Percentiles rank a stretch among this genome's conserved stretches.
phyloP scores from a whole-genome alignment of 2,113 vertebrate species.

The Ariopsis seemanni region DNA sequence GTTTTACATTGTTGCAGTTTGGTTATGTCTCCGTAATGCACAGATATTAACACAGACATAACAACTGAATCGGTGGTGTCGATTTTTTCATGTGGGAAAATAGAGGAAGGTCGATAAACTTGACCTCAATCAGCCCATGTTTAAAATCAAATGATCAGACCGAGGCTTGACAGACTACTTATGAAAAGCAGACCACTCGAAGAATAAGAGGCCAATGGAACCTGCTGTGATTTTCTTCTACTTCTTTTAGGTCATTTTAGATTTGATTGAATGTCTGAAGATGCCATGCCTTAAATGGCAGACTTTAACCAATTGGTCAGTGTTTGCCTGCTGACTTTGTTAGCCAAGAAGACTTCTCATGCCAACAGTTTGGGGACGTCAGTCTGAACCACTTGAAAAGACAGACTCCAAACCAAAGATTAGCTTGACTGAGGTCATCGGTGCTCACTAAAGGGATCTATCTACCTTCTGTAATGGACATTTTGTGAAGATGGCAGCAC shows the following conservation, averaged over 20 bases:
- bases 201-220: not conserved
- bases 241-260: not conserved
- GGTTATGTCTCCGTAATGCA: not conserved
- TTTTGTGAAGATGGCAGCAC: not conserved
- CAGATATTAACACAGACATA: not conserved
- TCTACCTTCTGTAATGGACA: not conserved
- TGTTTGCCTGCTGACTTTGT: too few relatives aligned
- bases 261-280: not conserved
- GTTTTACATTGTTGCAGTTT: not conserved
- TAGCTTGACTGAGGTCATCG: slow-evolving; percentile 34
- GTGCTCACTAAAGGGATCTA: not conserved
- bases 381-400: slow-evolving; percentile 26
- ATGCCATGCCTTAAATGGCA: not conserved
- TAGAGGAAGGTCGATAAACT: not conserved
- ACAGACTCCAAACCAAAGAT: not conserved
- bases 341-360: not conserved
- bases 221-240: not conserved
- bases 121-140: slow-evolving; percentile 15
- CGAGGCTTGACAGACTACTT: too few relatives aligned
- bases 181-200: slow-evolving; percentile 2
- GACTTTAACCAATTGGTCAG: not conserved
- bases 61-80: slow-evolving; percentile 2
- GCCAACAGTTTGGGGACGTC: slow-evolving; percentile 27
- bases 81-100: slow-evolving; percentile 9
- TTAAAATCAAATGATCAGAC: slow-evolving; percentile 16